phyloP scores from a whole-genome alignment of 2,113 vertebrate species.

The Tinamus guttatus region DNA sequence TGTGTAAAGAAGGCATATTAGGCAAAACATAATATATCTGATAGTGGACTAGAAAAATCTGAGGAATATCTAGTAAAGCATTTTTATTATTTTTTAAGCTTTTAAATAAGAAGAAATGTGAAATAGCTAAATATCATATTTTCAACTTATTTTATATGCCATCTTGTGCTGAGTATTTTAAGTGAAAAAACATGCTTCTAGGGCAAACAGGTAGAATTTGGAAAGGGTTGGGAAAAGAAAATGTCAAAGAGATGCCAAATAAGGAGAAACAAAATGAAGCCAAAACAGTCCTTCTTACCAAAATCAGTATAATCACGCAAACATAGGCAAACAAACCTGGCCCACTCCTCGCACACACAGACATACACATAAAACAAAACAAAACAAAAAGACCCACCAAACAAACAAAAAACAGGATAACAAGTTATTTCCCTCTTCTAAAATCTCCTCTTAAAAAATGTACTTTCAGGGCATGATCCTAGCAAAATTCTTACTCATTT shows the following conservation, averaged over 20 bases:
- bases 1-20: not conserved
- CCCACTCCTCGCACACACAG: not conserved
- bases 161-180: not conserved
- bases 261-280: not conserved
- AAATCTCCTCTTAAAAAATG: not conserved
- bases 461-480: not conserved
- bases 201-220: not conserved
- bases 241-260: not conserved
- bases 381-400: too few relatives aligned
- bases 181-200: not conserved
- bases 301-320: not conserved
- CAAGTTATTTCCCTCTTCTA: not conserved
- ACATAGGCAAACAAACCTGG: not conserved
- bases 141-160: not conserved
- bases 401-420: not conserved
- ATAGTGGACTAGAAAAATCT: not conserved
- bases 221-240: not conserved
- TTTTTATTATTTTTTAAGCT: not conserved
- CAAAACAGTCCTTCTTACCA: not conserved
- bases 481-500: not conserved
- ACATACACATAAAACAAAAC: not conserved
- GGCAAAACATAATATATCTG: not conserved
- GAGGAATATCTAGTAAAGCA: not conserved
- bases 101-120: not conserved
- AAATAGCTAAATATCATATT: not conserved